These are phyloP conservation scores for Calyptomena viridis DNA, from an alignment of 2,113 vertebrate species.

Conservation along the genomic window DNA sequence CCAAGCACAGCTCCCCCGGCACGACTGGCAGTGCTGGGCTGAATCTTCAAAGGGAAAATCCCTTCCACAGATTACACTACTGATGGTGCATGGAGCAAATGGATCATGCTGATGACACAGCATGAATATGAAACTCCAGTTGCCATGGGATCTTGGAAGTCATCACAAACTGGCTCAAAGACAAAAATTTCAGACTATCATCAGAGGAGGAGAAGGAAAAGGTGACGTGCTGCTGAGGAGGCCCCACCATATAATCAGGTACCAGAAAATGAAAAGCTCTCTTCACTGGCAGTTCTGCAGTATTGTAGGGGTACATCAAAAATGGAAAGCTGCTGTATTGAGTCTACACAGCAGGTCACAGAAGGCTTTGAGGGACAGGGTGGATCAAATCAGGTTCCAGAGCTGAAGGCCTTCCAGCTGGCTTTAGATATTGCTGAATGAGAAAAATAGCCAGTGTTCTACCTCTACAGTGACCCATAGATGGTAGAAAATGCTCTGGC, in stretches of 20 bases:
- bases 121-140: background rate
- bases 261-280: background rate
- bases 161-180: too few species aligned
- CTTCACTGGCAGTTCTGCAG: background rate
- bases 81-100: background rate
- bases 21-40: background rate
- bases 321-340: background rate
- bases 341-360: too few species aligned
- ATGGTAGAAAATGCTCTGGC: background rate
- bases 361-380: background rate
- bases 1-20: too few species aligned
- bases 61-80: rapidly evolving
- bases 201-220: background rate
- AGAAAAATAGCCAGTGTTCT: background rate
- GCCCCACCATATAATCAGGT: background rate
- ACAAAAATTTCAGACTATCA: too few species aligned
- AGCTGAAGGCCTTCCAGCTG: background rate
- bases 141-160: background rate
- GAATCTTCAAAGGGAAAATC: background rate
- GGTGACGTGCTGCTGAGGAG: background rate
- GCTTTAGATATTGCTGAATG: background rate
- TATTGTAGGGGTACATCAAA: background rate
- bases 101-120: background rate
- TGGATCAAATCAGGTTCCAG: background rate
- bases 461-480: background rate